Base-by-base conservation (phyloP, 1,140 invertebrate genomes). In the Drosophila sechellia region DNA sequence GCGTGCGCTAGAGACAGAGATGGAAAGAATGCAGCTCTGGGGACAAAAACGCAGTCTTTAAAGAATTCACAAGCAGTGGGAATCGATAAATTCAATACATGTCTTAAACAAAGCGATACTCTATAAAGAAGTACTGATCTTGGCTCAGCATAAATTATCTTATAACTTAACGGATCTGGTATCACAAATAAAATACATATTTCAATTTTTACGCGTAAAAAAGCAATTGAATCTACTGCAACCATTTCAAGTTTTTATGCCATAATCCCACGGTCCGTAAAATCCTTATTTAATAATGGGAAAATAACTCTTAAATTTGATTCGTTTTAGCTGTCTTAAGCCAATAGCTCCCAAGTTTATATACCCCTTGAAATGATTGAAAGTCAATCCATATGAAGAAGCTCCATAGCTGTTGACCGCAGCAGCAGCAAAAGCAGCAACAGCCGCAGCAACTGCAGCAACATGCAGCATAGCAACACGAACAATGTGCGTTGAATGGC, bases 401-500 rank as follows among this genome's bases (percentile, higher is more conserved):
- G 48, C 59, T 63, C 79, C 59, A 72, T 63, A 54, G 70, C 64
- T 61, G 63, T 63, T 83, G 79, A 74, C 55, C 79, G 65, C 58
- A 73, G 39, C 56, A 72, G 27, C n/a, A 69, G 4, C 45, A 4
- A n/a, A 8, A 34, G 65, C 58, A 63, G 12, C 65, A 59, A 11
- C 10, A 46, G 5, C 45, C 34, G 35, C 49, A 45, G 11, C 61
- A 70, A 49, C 77, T 81, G 15, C 25, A 53, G 45, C 54, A 61
- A 53, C 59, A 49, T 57, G 54, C 54, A 66, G 61, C 59, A 71
- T 61, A 57, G 59, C 79, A 71, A 53, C 77, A 86, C 49, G 53
- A 77, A 75, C 64, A 73, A 61, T 68, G 54, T 73, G 66, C 68
- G 46, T 64, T 59, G 78, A 60, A 79, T 69, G 81, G 81, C 81